A percentile compares a stretch with the other conserved stretches of the same genome.
These are phyloP conservation scores for Erythrolamprus reginae DNA, from an alignment of 2,113 vertebrate species.

Conservation along the genomic window DNA sequence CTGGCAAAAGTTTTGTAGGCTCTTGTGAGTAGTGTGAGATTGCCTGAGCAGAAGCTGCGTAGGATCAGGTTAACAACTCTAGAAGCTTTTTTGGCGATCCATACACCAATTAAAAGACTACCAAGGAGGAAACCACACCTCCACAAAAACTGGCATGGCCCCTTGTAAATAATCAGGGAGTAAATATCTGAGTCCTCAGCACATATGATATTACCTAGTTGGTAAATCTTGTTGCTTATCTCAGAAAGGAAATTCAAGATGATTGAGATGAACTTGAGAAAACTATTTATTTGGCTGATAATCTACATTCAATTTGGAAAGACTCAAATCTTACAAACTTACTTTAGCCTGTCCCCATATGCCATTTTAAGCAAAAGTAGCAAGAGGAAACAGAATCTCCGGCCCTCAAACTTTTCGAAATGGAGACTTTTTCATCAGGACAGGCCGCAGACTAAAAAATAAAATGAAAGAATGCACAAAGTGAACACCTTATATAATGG, in stretches of 20 bases:
- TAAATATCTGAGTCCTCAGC: not conserved
- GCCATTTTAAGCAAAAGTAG: not conserved
- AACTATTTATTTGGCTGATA: not conserved
- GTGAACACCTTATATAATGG: slow-evolving; percentile 13
- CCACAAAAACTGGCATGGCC: not conserved
- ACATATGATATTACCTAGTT: not conserved
- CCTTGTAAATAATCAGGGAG: not conserved
- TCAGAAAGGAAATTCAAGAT: not conserved
- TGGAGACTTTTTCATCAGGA: slow-evolving; percentile 11
- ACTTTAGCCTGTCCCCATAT: not conserved
- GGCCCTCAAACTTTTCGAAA: not conserved
- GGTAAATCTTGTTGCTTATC: not conserved
- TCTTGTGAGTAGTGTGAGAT: too few relatives aligned
- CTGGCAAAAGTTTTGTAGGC: too few relatives aligned
- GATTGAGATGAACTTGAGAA: not conserved
- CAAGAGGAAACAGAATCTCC: slow-evolving; percentile 6
- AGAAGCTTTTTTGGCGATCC: too few relatives aligned
- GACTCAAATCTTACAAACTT: not conserved
- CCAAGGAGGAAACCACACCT: not conserved
- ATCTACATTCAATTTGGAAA: not conserved
- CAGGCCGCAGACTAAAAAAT: not conserved
- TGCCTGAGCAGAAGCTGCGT: too few relatives aligned
- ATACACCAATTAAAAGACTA: not conserved
- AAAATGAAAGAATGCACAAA: slow-evolving; percentile 21
- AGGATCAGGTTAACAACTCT: too few relatives aligned